Percentiles rank a stretch among this genome's conserved stretches.
These are phyloP conservation scores for Diplogasteroides magnus DNA, from an alignment of 1,140 invertebrate genomes.

Conservation along the genomic window DNA sequence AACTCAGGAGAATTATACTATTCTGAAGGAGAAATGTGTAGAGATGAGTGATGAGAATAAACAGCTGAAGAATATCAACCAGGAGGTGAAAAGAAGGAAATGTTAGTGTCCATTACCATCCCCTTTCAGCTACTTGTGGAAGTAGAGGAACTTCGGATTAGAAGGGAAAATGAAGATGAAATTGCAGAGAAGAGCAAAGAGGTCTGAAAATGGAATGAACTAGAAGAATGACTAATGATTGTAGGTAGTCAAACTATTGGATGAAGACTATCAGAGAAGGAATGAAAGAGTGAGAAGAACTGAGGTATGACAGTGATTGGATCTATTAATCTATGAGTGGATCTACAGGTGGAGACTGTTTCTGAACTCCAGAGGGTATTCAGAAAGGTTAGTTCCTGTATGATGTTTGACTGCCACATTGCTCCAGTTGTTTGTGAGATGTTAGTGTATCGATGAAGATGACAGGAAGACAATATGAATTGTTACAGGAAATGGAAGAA, in stretches of 20 bases:
- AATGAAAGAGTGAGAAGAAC: too few relatives aligned
- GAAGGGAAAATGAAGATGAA: not conserved
- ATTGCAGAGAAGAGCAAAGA: constrained; percentile 4
- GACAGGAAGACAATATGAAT: not conserved
- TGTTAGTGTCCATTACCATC: not conserved
- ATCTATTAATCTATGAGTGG: too few relatives aligned
- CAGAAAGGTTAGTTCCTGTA: constrained; percentile 3
- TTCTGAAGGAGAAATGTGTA: constrained; percentile 7
- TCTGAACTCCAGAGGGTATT: constrained; percentile 12
- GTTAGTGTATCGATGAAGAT: not conserved
- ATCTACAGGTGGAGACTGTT: too few relatives aligned
- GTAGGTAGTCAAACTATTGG: constrained; percentile 1
- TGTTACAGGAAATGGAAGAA: constrained; percentile 10
- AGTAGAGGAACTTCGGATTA: not conserved
- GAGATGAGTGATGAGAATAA: not conserved
- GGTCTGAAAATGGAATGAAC: not conserved
- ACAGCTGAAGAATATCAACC: not conserved
- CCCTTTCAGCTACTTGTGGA: constrained; percentile 5
- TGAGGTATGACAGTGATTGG: too few relatives aligned
- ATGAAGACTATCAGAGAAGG: too few relatives aligned
- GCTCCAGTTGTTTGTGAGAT: too few relatives aligned
- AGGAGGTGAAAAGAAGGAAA: constrained; percentile 2
- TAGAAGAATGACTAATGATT: constrained; percentile 2
- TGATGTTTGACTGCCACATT: too few relatives aligned
- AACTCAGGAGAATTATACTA: constrained; percentile 8